phyloP scores from a whole-genome alignment of 2,797 vertebrate genomes.

The Morelia viridis region DNA sequence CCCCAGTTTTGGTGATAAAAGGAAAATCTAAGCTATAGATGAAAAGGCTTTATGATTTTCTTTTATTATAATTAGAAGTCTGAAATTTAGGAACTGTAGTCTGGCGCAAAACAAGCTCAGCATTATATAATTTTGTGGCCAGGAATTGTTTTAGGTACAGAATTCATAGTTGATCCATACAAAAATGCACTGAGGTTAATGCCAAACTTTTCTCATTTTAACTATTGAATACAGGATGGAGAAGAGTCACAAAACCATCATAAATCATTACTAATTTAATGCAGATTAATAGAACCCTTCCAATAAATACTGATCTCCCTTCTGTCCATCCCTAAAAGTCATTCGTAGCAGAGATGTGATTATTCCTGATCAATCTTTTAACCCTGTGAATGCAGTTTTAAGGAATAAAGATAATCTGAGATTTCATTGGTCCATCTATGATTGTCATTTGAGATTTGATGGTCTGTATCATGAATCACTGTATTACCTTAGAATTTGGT shows the following conservation, averaged over 20 bases:
- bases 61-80: background rate
- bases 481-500: background rate
- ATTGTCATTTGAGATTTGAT: background rate
- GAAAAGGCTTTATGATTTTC: background rate
- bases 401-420: background rate
- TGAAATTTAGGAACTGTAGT: background rate
- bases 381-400: background rate
- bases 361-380: background rate
- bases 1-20: background rate
- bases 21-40: background rate
- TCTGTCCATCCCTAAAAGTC: background rate
- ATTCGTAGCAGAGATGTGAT: background rate
- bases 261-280: background rate
- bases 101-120: background rate
- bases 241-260: background rate
- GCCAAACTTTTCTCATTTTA: background rate
- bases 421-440: background rate
- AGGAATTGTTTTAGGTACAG: background rate
- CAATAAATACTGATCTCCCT: background rate
- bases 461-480: background rate
- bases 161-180: background rate
- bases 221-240: background rate
- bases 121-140: background rate
- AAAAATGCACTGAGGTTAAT: background rate
- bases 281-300: background rate